Evolutionary conservation across 2,888 invertebrate species (phyloP).

Genomic region (Watsonalla cultraria): DNA sequence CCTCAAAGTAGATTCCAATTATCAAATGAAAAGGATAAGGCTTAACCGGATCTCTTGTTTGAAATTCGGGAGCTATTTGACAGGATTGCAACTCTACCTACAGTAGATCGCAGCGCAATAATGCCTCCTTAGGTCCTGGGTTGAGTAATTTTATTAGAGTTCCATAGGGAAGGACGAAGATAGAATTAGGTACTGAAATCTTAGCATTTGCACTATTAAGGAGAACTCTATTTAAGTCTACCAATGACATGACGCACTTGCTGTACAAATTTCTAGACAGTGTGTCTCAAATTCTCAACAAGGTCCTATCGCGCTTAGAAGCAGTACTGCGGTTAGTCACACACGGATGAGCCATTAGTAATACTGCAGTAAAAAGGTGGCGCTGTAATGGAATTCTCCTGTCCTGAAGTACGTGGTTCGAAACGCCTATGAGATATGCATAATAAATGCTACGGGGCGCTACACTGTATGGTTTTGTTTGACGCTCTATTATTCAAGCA

Average conservation of each 20-base stretch:
- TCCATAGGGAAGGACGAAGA: no score
- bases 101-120: no score
- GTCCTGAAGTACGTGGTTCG: conserved; percentile 28
- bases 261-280: not conserved
- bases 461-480: not conserved
- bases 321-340: conserved; percentile 2
- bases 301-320: conserved; percentile 1
- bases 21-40: no score
- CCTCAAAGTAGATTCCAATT: no score
- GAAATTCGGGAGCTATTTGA: no score
- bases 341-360: conserved; percentile 31
- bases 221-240: no score
- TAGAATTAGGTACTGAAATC: no score
- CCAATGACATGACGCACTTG: not conserved
- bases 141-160: no score
- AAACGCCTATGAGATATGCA: conserved; percentile 8
- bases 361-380: conserved; percentile 41
- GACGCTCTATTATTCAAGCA: not conserved
- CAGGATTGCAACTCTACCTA: no score
- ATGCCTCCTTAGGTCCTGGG: no score
- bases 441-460: conserved; percentile 14
- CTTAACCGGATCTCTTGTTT: no score
- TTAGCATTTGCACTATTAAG: no score
- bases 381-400: conserved; percentile 51
- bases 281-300: not conserved